These are phyloP conservation scores for Corythornis vintsioides DNA, from an alignment of 2,113 vertebrate genomes.

Conservation along the genomic window DNA sequence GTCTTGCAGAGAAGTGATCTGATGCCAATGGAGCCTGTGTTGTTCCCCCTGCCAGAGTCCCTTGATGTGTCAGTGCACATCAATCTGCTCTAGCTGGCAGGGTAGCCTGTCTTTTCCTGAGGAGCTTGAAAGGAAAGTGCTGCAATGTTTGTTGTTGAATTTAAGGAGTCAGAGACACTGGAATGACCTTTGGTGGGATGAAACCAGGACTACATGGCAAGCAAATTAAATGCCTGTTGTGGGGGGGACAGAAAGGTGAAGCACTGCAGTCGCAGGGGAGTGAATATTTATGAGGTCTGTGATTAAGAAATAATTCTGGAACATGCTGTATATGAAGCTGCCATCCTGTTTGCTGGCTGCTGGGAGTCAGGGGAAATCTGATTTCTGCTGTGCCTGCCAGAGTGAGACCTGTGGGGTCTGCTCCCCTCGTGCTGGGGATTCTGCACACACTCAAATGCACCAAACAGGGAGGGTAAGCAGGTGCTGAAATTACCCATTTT, in stretches of 20 bases:
- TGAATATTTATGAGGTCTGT: not conserved
- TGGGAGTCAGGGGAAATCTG: not conserved
- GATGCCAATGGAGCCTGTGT: not conserved
- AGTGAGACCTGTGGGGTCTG: not conserved
- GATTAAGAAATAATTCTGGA: not conserved
- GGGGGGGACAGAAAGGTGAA: not conserved
- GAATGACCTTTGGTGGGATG: accelerated
- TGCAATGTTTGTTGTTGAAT: not conserved
- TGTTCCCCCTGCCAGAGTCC: not conserved
- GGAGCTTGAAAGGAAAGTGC: not conserved
- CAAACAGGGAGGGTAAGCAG: not conserved
- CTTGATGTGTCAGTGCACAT: not conserved
- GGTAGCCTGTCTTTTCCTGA: not conserved
- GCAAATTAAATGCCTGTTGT: not conserved
- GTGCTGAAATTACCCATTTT: not conserved
- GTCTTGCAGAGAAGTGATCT: not conserved
- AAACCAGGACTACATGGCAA: accelerated
- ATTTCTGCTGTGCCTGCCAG: not conserved
- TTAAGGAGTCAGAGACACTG: not conserved
- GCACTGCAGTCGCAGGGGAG: not conserved
- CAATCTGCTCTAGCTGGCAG: not conserved
- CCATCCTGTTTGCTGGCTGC: not conserved
- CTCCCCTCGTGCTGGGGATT: not conserved
- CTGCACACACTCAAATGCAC: not conserved
- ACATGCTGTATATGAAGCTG: accelerated